Evolutionary conservation across 2,797 vertebrate species (phyloP), one percentile per base, ranked within the genome.

Genomic region (Sarcophilus harrisii): DNA sequence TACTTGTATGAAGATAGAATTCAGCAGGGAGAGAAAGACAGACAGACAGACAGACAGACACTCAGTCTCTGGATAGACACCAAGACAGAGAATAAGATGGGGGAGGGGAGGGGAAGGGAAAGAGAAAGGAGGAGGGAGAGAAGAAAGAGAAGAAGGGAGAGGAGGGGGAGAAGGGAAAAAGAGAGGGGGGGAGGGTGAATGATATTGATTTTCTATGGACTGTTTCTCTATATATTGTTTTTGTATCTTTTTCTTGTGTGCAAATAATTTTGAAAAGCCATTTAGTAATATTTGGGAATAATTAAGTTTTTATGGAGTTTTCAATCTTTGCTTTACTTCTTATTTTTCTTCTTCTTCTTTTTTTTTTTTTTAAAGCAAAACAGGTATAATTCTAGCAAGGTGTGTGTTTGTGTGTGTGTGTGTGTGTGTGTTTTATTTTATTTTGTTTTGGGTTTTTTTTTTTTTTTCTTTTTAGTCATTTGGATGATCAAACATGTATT

Each of bases 401-500:
- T 11, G 52, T 55, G 54, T 55, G 10, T 55, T 55, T 55, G 54
- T 11, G 0, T 11, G 10, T 55, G 54, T 11, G 0, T 11, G 10
- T 55, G 54, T 54, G 4, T 55, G 54, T 55, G 10, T 11, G 10
- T 52, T 52, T 52, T 52, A 5, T 52, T 52, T 52, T 52, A 6
- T 52, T 52, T 52, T 55, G 54, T 57, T 14, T 57, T 57, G 1
- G 2, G 12, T 57, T 57, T 57, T 2, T 57, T 14, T 57, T 57
- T 16, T 1, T 73, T 73, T 38, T 29, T 90, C 92, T 96, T 73
- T 95, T 96, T 24, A 9, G 91, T 90, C 89, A 94, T 96, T 94
- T 90, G 91, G 87, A 96, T 97, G 94, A 97, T 97, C 96, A 97
- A 96, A 97, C 93, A 97, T 95, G 57, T 94, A 89, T 95, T 96